Percentiles rank a stretch among this genome's conserved stretches.
Evolutionary conservation across 2,888 invertebrate genomes (phyloP).

Genomic region (Protophormia terraenovae): DNA sequence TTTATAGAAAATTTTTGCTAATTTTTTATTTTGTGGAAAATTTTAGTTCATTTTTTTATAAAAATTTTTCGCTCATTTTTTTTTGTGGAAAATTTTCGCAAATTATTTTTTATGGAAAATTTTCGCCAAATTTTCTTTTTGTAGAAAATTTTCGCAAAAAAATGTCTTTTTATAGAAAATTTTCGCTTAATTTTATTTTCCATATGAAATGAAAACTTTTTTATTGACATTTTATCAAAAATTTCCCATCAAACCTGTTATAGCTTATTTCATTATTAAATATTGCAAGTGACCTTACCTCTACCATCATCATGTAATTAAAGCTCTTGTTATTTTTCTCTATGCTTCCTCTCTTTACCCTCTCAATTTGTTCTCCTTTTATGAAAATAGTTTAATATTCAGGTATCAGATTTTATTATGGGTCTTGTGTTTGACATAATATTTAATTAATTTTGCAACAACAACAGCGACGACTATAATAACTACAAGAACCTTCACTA

Average conservation of each 20-base stretch:
- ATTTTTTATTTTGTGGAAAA: too few relatives aligned
- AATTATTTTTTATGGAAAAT: too few relatives aligned
- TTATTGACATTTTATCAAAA: neutral
- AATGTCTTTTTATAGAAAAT: too few relatives aligned
- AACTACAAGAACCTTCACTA: neutral
- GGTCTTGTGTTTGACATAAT: neutral
- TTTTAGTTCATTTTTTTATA: too few relatives aligned
- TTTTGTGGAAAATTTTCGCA: too few relatives aligned
- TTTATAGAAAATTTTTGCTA: too few relatives aligned
- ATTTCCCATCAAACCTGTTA: neutral
- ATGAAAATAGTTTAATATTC: neutral
- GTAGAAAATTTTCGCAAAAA: too few relatives aligned
- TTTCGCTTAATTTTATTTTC: too few relatives aligned
- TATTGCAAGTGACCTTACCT: neutral
- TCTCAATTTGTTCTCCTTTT: neutral
- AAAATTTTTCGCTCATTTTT: too few relatives aligned
- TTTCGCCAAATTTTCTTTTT: too few relatives aligned
- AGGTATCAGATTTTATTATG: neutral
- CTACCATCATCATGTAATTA: neutral
- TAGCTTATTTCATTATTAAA: neutral
- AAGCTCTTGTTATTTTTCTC: neutral
- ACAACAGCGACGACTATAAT: too few relatives aligned
- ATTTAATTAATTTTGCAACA: constrained; percentile 14
- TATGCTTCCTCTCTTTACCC: neutral
- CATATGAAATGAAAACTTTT: too few relatives aligned